phyloP scores from a whole-genome alignment of 2,797 vertebrate species.

The Gorsachius magnificus region DNA sequence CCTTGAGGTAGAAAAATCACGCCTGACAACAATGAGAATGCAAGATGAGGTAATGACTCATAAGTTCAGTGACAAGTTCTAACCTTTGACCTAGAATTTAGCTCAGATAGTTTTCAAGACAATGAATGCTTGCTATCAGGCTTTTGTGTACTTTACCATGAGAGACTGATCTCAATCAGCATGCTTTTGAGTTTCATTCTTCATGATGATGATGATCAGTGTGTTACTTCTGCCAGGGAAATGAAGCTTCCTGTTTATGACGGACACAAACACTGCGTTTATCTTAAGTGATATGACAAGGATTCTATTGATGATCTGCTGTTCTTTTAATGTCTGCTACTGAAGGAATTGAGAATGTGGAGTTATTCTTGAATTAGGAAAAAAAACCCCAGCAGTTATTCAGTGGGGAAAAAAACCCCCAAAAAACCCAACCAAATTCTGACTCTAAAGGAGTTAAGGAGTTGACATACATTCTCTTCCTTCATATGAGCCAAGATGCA shows the following conservation, averaged over 20 bases:
- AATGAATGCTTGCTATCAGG: rapidly evolving
- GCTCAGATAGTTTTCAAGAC: neutral
- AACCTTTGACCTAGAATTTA: neutral
- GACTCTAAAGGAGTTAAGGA: neutral
- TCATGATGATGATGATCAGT: neutral
- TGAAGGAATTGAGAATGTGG: neutral
- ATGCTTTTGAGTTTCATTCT: neutral
- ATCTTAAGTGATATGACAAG: neutral
- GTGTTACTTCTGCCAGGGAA: neutral
- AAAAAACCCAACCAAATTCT: neutral
- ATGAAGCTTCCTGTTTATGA: neutral
- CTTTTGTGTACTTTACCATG: neutral
- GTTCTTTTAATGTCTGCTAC: neutral
- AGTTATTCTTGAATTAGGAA: neutral
- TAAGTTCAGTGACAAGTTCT: neutral
- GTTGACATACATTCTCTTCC: neutral
- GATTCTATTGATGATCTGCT: neutral
- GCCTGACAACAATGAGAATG: slow-evolving; percentile 76
- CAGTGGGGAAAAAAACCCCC: neutral
- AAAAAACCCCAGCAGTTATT: neutral
- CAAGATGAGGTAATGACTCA: slow-evolving; percentile 87
- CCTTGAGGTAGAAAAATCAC: slow-evolving; percentile 86
- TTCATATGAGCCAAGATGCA: neutral
- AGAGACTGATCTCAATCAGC: neutral
- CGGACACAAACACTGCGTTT: neutral